These are phyloP conservation scores for Xiphias gladius DNA, from an alignment of 2,113 vertebrate genomes.

Conservation along the genomic window DNA sequence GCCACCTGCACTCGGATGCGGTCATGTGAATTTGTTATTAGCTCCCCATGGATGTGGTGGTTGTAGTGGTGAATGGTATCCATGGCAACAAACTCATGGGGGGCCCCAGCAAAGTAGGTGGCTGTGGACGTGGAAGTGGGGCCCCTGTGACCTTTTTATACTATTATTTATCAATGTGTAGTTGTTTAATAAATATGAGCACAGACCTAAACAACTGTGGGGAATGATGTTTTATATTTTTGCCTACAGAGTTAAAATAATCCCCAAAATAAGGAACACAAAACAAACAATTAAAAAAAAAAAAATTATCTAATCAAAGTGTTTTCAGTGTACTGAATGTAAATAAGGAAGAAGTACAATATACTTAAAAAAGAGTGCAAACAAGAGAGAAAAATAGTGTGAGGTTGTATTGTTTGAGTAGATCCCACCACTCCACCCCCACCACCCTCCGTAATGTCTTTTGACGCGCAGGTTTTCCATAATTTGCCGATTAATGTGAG, in stretches of 20 bases:
- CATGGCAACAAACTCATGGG: constrained; percentile 31
- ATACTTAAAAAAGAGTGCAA: background rate
- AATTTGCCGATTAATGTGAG: constrained; percentile 83
- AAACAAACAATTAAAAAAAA: background rate
- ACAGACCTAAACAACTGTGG: background rate
- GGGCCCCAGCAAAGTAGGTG: constrained; percentile 37
- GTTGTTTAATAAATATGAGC: background rate
- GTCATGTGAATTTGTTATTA: constrained; percentile 66
- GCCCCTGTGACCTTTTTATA: constrained; percentile 28
- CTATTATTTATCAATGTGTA: background rate
- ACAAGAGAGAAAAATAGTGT: background rate
- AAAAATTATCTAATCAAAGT: background rate
- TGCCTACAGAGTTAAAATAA: background rate
- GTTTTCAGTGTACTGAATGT: background rate
- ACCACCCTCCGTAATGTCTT: constrained; percentile 54
- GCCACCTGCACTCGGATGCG: constrained; percentile 64
- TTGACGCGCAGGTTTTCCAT: constrained; percentile 75
- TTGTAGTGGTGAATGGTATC: constrained; percentile 50
- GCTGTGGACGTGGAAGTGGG: constrained; percentile 17
- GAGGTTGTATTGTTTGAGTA: background rate
- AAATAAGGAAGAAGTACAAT: background rate
- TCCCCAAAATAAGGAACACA: background rate
- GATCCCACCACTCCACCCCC: background rate
- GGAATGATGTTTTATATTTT: background rate
- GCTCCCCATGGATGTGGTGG: constrained; percentile 22